Evolutionary conservation across 1,140 invertebrate species (phyloP), one percentile per base, ranked within the genome.

Genomic region (Heliconius hewitsoni): DNA sequence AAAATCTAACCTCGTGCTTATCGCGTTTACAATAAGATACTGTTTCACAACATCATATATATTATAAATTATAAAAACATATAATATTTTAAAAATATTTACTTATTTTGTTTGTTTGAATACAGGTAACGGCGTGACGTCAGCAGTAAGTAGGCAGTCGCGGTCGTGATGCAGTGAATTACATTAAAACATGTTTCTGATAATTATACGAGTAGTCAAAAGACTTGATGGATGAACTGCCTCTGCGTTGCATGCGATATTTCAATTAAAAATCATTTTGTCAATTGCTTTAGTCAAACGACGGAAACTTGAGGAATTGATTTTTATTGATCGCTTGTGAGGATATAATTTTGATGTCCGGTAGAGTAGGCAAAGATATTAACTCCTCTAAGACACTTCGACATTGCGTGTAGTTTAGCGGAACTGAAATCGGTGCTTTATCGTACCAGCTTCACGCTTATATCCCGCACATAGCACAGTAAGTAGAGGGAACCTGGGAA

Each of bases 121-220:
- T 66, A 16, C 60, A 66, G 27, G 60, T 66, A 66, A 66, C 27
- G 23, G 11, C 60, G 30, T 30, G 60, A 66, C 23, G 27, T 66
- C 60, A 66, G 60, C 60, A 66, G 60, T 66, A 30, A 66, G 60
- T 66, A 66, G 11, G 23, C 60, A 37, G 34, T 37, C 34, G 34
- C 34, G 34, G 13, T 30, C 27, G 13, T 66, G 60, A 66, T 66
- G 60, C 27, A 66, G 60, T 66, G n/a, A 66, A 66, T 66, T 66
- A 66, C 60, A 66, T 66, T 66, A 27, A 30, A 66, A 66, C 27
- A 66, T 27, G 60, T 30, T 66, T 30, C 23, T 30, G 11, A 30
- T 66, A 66, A 66, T 66, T 66, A 66, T 66, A 66, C 23, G 60
- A 57, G 55, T 18, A 66, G 60, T 30, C 27, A 30, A 66, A 66